Conservation (phyloP, 2,888 invertebrate species). For the Ichneumoninae sp. region DNA sequence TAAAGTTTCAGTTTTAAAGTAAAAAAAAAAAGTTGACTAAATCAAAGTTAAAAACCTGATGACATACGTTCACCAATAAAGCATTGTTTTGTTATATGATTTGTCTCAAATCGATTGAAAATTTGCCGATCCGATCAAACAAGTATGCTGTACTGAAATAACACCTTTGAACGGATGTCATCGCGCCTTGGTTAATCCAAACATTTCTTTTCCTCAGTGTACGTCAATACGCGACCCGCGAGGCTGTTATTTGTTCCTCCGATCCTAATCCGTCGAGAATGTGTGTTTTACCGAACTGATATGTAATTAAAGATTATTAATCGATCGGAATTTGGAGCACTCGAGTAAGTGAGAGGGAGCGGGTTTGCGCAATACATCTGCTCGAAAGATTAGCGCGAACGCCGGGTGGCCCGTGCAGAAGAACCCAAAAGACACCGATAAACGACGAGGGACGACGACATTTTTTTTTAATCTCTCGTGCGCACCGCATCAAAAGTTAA, state of each 20-base stretch:
- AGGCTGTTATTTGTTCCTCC: constrained; percentile 2
- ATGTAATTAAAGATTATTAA: constrained; percentile 57
- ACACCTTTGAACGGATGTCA: too few species aligned
- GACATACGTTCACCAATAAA: too few species aligned
- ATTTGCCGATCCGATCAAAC: too few species aligned
- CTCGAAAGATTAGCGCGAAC: constrained; percentile 53
- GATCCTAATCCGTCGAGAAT: constrained; percentile 6
- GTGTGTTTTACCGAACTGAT: constrained; percentile 6
- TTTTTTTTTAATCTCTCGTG: neutral
- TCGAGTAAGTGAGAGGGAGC: neutral
- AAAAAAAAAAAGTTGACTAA: too few species aligned
- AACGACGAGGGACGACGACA: constrained; percentile 10
- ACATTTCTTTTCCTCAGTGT: too few species aligned
- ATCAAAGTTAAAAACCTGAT: too few species aligned
- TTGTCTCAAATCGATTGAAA: too few species aligned
- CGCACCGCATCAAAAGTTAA: neutral
- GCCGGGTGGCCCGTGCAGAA: constrained; percentile 21
- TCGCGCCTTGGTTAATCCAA: too few species aligned
- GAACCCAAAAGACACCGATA: constrained; percentile 34
- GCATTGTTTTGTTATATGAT: too few species aligned
- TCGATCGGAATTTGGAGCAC: constrained; percentile 62
- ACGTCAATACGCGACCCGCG: too few species aligned
- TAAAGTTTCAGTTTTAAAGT: too few species aligned
- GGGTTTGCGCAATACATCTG: constrained; percentile 51
- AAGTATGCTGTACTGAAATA: too few species aligned